Conservation (phyloP, 2,797 vertebrate genomes). For the Limosa lapponica region DNA sequence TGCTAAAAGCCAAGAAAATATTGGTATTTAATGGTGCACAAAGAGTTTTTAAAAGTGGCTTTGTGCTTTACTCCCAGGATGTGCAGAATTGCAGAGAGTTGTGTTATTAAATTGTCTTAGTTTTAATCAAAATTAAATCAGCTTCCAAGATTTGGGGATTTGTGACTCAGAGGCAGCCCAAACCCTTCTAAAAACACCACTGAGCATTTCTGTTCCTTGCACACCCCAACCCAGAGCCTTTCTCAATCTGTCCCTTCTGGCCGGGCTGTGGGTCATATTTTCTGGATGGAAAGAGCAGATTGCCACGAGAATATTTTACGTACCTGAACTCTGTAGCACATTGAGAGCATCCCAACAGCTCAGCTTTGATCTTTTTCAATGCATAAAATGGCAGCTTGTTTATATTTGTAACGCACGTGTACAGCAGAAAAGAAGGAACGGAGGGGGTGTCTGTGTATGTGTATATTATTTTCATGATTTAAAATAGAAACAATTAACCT, state of each 20-base stretch:
- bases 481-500: slow-evolving; percentile 76
- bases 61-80: not conserved
- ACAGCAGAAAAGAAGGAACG: not conserved
- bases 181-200: not conserved
- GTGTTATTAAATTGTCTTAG: not conserved
- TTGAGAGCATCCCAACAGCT: not conserved
- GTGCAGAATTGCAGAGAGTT: not conserved
- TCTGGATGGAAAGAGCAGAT: not conserved
- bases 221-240: not conserved
- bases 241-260: not conserved
- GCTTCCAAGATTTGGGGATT: not conserved
- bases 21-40: not conserved
- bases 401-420: not conserved
- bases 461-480: slow-evolving; percentile 58
- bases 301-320: not conserved
- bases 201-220: not conserved
- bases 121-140: not conserved
- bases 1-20: accelerated
- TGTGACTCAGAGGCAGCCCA: not conserved
- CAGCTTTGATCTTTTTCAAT: not conserved
- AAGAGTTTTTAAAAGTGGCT: not conserved
- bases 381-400: not conserved
- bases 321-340: not conserved
- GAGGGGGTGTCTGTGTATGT: not conserved
- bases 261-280: not conserved